These are phyloP conservation scores for Drosophila paranaensis DNA, from an alignment of 2,888 invertebrate genomes.

Conservation along the genomic window DNA sequence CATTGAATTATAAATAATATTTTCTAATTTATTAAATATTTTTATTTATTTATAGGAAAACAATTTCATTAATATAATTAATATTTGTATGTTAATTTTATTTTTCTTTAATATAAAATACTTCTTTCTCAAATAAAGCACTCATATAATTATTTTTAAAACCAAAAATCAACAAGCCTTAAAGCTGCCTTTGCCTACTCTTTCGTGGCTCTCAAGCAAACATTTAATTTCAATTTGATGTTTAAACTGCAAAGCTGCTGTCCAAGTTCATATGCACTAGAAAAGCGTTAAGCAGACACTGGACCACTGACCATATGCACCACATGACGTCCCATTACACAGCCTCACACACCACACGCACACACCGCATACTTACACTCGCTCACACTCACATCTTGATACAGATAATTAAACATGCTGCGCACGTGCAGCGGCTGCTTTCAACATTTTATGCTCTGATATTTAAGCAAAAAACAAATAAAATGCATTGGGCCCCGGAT, in stretches of 20 bases:
- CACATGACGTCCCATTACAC: conserved; percentile 50
- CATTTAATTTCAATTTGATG: conserved; percentile 29
- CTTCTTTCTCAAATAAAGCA: too few relatives aligned
- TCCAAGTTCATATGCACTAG: conserved; percentile 21
- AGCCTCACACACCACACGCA: conserved; percentile 9
- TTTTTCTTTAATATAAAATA: too few relatives aligned
- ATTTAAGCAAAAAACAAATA: conserved; percentile 62
- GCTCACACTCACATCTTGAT: conserved; percentile 14
- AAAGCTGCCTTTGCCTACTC: background rate
- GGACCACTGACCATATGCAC: conserved; percentile 54
- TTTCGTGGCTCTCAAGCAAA: background rate
- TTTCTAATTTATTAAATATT: too few relatives aligned
- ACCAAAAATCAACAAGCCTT: background rate
- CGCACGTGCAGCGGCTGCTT: conserved; percentile 76
- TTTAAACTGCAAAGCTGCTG: conserved; percentile 11
- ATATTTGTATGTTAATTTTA: background rate
- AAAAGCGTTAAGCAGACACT: conserved; percentile 16
- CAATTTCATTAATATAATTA: too few relatives aligned
- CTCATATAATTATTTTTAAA: background rate
- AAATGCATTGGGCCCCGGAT: conserved; percentile 50
- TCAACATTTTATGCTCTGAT: conserved; percentile 70
- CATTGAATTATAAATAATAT: too few relatives aligned
- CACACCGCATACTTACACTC: conserved; percentile 10
- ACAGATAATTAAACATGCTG: conserved; percentile 75
- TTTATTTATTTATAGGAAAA: too few relatives aligned